Base-by-base conservation (phyloP, 2,797 vertebrate genomes). In the Poecilia wingei region DNA sequence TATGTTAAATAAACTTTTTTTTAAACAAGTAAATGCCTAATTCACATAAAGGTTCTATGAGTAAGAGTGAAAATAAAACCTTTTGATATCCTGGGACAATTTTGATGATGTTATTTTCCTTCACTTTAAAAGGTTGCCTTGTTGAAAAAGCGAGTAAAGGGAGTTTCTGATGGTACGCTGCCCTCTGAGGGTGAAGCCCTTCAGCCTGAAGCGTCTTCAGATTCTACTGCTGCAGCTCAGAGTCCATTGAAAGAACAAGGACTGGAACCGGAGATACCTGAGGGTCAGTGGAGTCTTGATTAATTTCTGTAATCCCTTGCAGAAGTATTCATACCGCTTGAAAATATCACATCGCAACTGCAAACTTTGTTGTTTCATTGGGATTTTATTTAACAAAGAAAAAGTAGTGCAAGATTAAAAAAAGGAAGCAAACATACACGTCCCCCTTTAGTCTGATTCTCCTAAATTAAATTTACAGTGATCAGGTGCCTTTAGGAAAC, bases 111-210 rank as follows among this genome's bases (percentile, higher is more conserved):
- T 39, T 6, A 20, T 68, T 68, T 39, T 41, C 9, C 46, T 43
- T 66, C 64, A 72, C 0, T 81, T 85, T 78, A 31, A 39, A 93
- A 99, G 98, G 98, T 99, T 77, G 95, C 92, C 2, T 92, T 99
- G 86, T 94, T 99, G 90, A 99, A 99, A 90, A 97, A 98, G 83
- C 93, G 96, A 45, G 84, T 95, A 55, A 95, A 94, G 69, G 96
- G 91, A 45, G 90, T 91, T 12, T 93, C 96, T 14, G 88, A 89
- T 49, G 89, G 82, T 59, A 57, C 83, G 61, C 89, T 94, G 64
- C 85, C 59, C 79, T 87, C 92, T 61, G 95, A 90, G 77, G 82
- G 82, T 10, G 88, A 85, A 4, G 69, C 61, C 51, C 77, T n/a
- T 46, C 89, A 80, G 47, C 70, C 89, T 49, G 88, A 92, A 70